phyloP scores from a whole-genome alignment of 2,888 invertebrate genomes.

The Tachina grossa region DNA sequence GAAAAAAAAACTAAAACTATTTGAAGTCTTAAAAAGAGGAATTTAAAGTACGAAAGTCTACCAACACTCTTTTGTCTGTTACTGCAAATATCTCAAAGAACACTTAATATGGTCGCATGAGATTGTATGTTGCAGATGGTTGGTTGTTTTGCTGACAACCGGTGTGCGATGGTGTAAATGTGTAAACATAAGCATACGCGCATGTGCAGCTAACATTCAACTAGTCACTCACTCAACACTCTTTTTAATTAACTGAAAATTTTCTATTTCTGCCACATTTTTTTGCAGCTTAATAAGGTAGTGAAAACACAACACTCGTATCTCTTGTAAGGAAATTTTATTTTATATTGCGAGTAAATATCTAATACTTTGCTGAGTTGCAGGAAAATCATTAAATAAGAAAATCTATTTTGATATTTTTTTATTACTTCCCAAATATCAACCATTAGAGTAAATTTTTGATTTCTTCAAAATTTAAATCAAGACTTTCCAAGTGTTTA shows the following conservation, averaged over 20 bases:
- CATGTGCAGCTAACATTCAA: conserved; percentile 47
- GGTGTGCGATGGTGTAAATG: conserved; percentile 42
- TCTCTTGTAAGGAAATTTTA: neutral
- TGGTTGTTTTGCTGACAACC: neutral
- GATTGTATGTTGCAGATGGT: neutral
- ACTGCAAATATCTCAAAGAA: conserved; percentile 9
- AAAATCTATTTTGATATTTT: too few relatives aligned
- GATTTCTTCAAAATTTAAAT: too few relatives aligned
- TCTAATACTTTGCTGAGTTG: too few relatives aligned
- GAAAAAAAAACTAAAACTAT: neutral
- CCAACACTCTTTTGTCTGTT: conserved; percentile 30
- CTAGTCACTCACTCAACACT: conserved; percentile 31
- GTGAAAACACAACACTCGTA: neutral
- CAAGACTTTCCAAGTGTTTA: too few relatives aligned
- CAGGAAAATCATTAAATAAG: too few relatives aligned
- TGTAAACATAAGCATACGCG: conserved; percentile 51
- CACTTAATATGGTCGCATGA: neutral
- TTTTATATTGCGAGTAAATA: neutral
- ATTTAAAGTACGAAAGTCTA: conserved; percentile 40
- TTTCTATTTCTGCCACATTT: conserved; percentile 24
- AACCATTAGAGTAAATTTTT: too few relatives aligned
- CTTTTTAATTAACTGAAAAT: conserved; percentile 57
- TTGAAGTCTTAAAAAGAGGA: conserved; percentile 14
- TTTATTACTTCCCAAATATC: too few relatives aligned
- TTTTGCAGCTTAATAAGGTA: conserved; percentile 27